phyloP scores from a whole-genome alignment of 64 coral and sea anemone species.

The Orbicella faveolata region DNA sequence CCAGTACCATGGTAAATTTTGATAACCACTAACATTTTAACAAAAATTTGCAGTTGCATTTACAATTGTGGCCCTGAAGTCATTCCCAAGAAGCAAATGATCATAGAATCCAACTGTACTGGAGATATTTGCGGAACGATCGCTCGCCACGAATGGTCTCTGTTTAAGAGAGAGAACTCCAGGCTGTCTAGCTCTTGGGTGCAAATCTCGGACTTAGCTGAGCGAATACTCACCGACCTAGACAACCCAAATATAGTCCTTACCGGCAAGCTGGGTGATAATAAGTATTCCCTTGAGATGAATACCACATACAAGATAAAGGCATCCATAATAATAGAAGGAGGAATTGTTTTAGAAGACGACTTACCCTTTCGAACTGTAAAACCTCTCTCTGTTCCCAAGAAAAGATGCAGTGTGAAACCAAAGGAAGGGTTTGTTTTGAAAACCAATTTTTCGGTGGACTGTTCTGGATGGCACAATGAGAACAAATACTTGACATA shows the following conservation, averaged over 20 bases:
- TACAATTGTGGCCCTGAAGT: slow-evolving; percentile 3
- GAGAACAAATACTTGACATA: not conserved
- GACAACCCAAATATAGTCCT: slow-evolving; percentile 3
- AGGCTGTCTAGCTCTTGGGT: not conserved
- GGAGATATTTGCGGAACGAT: not conserved
- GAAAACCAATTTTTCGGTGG: not conserved
- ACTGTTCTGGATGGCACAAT: not conserved
- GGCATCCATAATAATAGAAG: not conserved
- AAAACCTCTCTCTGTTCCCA: not conserved
- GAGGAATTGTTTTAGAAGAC: not conserved
- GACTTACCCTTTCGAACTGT: not conserved
- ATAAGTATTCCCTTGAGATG: not conserved
- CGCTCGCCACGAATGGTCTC: not conserved
- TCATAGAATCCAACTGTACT: not conserved
- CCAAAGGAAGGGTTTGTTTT: not conserved
- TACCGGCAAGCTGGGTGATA: not conserved
- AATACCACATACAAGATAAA: slow-evolving; percentile 19
- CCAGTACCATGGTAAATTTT: too few species aligned
- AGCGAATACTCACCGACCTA: not conserved
- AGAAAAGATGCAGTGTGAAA: not conserved
- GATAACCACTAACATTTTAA: too few species aligned
- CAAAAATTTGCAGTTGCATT: not conserved
- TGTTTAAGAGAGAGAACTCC: not conserved
- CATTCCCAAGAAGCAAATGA: not conserved
- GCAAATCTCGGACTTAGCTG: not conserved